phyloP scores from a whole-genome alignment of 2,797 vertebrate species.

The Atherinosoma microstoma region DNA sequence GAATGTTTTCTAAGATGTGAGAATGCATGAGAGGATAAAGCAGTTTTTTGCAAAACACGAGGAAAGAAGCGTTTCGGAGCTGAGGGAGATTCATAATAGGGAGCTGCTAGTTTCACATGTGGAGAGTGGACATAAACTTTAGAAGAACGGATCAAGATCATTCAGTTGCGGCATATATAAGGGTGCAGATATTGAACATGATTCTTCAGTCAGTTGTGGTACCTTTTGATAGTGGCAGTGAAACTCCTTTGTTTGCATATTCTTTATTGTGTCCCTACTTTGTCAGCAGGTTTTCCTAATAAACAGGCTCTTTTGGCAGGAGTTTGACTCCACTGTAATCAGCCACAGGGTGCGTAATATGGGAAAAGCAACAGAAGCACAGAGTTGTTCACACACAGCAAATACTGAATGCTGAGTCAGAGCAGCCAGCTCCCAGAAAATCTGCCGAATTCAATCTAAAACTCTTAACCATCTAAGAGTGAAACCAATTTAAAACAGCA shows the following conservation, averaged over 20 bases:
- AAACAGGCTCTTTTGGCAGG: constrained; percentile 36
- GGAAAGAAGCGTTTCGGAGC: constrained; percentile 42
- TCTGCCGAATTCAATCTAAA: constrained; percentile 2
- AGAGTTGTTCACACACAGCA: constrained; percentile 22
- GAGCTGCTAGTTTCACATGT: constrained; percentile 17
- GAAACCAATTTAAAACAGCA: not conserved
- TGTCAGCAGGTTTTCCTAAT: constrained; percentile 38
- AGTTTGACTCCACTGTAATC: constrained; percentile 40
- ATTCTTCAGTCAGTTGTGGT: not conserved
- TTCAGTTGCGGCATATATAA: constrained; percentile 2
- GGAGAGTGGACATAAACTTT: constrained; percentile 17
- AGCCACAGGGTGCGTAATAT: constrained; percentile 40
- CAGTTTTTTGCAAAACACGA: constrained; percentile 35
- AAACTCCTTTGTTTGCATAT: not conserved
- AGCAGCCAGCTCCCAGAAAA: constrained; percentile 15
- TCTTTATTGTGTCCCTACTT: constrained; percentile 18
- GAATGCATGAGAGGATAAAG: not conserved
- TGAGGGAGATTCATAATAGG: constrained; percentile 28
- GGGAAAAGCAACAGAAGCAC: constrained; percentile 42
- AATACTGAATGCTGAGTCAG: constrained; percentile 31
- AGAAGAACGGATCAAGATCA: constrained; percentile 28
- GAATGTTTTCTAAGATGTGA: constrained; percentile 29
- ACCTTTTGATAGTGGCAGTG: constrained; percentile 15
- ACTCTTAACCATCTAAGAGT: not conserved
- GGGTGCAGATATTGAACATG: not conserved